Conservation (phyloP, 92 coral and sea anemone species). For the Micromussa lordhowensis region DNA sequence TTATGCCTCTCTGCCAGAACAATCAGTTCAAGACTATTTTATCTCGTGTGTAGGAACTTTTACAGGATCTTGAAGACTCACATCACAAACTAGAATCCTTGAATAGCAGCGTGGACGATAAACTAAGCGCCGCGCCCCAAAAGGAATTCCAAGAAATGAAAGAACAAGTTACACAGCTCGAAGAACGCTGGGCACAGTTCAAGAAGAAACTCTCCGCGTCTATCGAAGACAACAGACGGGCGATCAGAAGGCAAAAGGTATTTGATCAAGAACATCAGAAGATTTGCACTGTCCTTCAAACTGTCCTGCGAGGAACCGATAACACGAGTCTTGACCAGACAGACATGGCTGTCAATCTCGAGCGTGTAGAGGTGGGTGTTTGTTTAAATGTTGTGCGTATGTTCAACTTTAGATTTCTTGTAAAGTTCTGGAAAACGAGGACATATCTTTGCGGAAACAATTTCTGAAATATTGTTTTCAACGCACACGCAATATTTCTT, state of each 20-base stretch:
- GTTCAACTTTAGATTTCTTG: not conserved
- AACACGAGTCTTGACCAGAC: constrained; percentile 42
- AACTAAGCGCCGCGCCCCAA: constrained; percentile 42
- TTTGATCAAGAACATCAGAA: constrained; percentile 56
- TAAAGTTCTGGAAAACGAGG: too few relatives aligned
- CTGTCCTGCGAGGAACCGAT: constrained; percentile 31
- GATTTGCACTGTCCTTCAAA: constrained; percentile 39
- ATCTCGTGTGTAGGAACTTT: constrained; percentile 55
- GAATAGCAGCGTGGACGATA: constrained; percentile 74
- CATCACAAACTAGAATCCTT: constrained; percentile 73
- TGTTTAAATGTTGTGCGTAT: not conserved
- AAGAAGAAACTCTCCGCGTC: constrained; percentile 36
- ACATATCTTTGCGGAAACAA: too few relatives aligned
- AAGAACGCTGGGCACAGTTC: constrained; percentile 54
- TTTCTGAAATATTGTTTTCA: too few relatives aligned
- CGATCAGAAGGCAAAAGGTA: constrained; percentile 46
- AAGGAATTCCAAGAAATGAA: constrained; percentile 49
- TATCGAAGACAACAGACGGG: constrained; percentile 53
- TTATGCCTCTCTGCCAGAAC: too few relatives aligned
- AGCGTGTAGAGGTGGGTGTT: constrained; percentile 37
- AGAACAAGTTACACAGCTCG: constrained; percentile 59
- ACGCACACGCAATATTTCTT: too few relatives aligned
- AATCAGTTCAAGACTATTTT: not conserved
- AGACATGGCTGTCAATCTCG: constrained; percentile 37
- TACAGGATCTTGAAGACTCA: constrained; percentile 80